A percentile compares a stretch with the other conserved stretches of the same genome.
Conservation (phyloP, 2,888 invertebrate species). For the Melinaea menophilus region DNA sequence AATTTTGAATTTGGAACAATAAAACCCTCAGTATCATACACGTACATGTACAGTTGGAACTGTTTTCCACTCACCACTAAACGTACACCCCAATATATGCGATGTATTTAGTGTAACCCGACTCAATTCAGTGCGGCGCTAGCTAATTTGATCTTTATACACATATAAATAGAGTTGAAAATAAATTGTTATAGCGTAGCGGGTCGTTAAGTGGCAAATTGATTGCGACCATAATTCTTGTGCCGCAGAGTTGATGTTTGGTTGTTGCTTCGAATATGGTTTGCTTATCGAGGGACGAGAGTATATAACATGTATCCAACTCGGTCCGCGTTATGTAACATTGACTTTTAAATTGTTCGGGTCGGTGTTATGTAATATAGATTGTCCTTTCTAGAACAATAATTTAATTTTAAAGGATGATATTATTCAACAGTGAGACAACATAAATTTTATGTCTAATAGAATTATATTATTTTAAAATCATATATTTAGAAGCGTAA, state of each 20-base stretch:
- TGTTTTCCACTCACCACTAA: slow-evolving; percentile 5
- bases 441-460: too few species aligned
- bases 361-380: too few species aligned
- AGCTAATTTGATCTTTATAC: slow-evolving; percentile 19
- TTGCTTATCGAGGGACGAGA: slow-evolving; percentile 15
- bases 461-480: too few species aligned
- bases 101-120: slow-evolving; percentile 22
- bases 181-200: slow-evolving; percentile 8
- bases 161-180: slow-evolving; percentile 19
- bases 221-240: slow-evolving; percentile 27
- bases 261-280: slow-evolving; percentile 18
- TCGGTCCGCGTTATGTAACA: too few species aligned
- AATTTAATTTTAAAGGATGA: too few species aligned
- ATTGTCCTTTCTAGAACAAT: too few species aligned
- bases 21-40: background rate
- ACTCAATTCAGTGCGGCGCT: slow-evolving; percentile 9
- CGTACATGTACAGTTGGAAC: slow-evolving; percentile 1
- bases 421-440: too few species aligned
- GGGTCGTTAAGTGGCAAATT: slow-evolving; percentile 19
- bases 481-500: background rate
- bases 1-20: background rate
- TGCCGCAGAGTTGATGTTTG: slow-evolving; percentile 27
- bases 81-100: slow-evolving; percentile 17
- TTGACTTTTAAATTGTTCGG: too few species aligned
- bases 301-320: slow-evolving; percentile 1